phyloP scores from a whole-genome alignment of 2,113 vertebrate genomes.

The Colius striatus region DNA sequence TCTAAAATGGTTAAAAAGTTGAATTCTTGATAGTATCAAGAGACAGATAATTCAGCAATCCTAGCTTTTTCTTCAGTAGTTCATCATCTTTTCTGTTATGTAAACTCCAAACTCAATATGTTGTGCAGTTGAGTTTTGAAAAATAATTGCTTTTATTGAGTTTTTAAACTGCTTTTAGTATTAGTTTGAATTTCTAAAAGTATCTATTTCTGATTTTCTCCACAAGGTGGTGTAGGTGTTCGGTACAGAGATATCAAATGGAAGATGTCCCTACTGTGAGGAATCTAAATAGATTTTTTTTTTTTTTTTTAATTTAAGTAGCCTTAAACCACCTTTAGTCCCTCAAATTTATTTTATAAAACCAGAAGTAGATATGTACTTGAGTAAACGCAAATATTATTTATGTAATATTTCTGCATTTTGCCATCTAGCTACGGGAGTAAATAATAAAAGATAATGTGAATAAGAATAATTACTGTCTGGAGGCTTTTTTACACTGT shows the following conservation, averaged over 20 bases:
- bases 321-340: not conserved
- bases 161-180: not conserved
- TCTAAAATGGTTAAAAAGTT: not conserved
- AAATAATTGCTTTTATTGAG: not conserved
- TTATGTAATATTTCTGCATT: not conserved
- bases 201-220: slow-evolving; percentile 26
- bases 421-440: not conserved
- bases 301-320: not conserved
- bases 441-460: not conserved
- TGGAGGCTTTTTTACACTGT: not conserved
- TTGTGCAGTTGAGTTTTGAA: not conserved
- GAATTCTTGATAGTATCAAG: not conserved
- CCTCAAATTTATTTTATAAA: not conserved
- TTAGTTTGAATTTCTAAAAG: slow-evolving; percentile 3
- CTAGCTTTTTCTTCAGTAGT: not conserved
- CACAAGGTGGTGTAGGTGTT: slow-evolving; percentile 72
- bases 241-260: not conserved
- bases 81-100: not conserved
- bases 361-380: not conserved
- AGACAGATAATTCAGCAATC: not conserved
- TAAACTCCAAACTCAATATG: not conserved
- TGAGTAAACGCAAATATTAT: not conserved
- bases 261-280: not conserved
- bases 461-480: not conserved
- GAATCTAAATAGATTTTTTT: not conserved